These are phyloP conservation scores for Diadumene lineata DNA, from an alignment of 92 coral and sea anemone genomes.

Conservation along the genomic window DNA sequence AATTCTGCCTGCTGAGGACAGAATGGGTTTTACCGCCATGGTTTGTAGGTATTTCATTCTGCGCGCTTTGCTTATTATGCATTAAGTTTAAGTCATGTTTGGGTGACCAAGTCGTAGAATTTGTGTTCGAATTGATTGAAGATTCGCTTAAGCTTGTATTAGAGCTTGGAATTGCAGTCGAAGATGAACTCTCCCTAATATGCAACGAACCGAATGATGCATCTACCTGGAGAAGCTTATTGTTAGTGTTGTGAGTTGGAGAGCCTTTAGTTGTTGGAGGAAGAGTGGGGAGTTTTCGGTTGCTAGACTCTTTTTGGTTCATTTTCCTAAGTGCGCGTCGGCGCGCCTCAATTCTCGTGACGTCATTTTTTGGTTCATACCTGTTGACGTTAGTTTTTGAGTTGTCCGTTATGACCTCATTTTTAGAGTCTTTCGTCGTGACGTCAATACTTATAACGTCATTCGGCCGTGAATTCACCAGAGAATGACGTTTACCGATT, in stretches of 20 bases:
- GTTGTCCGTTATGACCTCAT: no score
- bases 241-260: neutral
- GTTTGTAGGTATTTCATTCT: no score
- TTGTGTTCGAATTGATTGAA: no score
- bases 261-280: neutral
- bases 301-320: constrained; percentile 11
- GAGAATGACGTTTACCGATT: neutral
- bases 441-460: constrained; percentile 20
- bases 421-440: no score
- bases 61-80: neutral
- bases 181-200: constrained; percentile 32
- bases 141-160: constrained; percentile 17
- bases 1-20: constrained; percentile 3
- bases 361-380: neutral
- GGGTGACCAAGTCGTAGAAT: no score
- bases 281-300: neutral
- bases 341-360: constrained; percentile 20
- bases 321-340: constrained; percentile 26
- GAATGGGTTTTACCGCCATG: neutral
- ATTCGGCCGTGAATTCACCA: neutral
- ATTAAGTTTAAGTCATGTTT: no score
- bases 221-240: neutral
- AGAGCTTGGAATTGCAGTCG: constrained; percentile 38
- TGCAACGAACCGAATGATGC: neutral
- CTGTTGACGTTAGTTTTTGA: no score